Evolutionary conservation across 92 coral and sea anemone species (phyloP).

Genomic region (Actinostola sp.): DNA sequence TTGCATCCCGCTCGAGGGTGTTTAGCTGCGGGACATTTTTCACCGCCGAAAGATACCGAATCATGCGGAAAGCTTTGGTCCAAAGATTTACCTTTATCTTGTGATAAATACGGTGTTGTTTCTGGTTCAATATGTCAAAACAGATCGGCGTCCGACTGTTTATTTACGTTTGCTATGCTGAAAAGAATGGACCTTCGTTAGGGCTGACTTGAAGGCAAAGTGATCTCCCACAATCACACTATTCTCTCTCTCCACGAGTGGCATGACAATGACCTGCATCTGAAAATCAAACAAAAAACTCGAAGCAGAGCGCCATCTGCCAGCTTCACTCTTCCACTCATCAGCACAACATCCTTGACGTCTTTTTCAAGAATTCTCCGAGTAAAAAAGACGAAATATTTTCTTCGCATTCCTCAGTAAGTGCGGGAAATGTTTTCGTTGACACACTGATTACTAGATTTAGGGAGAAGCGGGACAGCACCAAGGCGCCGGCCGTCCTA

Average conservation of each 20-base stretch:
- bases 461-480: not conserved
- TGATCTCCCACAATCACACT: constrained; percentile 16
- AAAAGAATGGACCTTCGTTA: constrained; percentile 65
- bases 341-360: not conserved
- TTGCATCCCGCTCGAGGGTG: constrained; percentile 43
- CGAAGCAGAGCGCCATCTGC: constrained; percentile 44
- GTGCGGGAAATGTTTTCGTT: too few relatives aligned
- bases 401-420: not conserved
- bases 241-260: constrained; percentile 19
- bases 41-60: constrained; percentile 22
- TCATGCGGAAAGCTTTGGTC: constrained; percentile 65
- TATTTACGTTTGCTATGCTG: constrained; percentile 68
- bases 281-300: constrained; percentile 39
- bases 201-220: constrained; percentile 40
- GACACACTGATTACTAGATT: too few relatives aligned
- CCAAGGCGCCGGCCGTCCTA: not conserved
- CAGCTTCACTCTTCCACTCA: not conserved
- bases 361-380: not conserved
- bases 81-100: constrained; percentile 74
- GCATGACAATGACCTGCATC: constrained; percentile 38
- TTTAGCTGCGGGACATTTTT: constrained; percentile 33
- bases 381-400: not conserved
- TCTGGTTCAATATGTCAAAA: constrained; percentile 85
- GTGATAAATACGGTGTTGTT: constrained; percentile 80
- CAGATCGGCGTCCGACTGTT: constrained; percentile 81